phyloP scores from a whole-genome alignment of 2,113 vertebrate species.

The Orycteropus afer region DNA sequence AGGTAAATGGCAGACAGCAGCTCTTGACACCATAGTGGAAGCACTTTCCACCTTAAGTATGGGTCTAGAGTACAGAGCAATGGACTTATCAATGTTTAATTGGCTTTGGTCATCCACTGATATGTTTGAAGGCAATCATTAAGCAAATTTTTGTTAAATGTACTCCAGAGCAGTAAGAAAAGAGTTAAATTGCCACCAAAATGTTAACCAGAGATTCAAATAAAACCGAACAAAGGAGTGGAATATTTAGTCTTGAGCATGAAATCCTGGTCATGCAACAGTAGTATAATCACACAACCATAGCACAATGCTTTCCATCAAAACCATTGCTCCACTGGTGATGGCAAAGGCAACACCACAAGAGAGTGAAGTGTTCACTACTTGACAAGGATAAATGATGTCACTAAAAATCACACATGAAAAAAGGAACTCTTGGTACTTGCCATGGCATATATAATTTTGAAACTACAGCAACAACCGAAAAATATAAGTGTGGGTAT shows the following conservation, averaged over 20 bases:
- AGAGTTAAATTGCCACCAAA: neutral
- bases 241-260: neutral
- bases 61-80: neutral
- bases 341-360: neutral
- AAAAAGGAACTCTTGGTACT: neutral
- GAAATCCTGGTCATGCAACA: neutral
- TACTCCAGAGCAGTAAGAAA: neutral
- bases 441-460: neutral
- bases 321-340: neutral
- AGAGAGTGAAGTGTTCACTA: neutral
- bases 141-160: neutral
- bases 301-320: neutral
- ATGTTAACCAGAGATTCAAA: neutral
- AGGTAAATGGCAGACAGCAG: neutral
- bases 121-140: neutral
- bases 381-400: neutral
- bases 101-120: conserved; percentile 46
- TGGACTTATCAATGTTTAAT: neutral
- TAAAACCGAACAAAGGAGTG: neutral
- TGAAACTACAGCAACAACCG: neutral
- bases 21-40: neutral
- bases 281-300: neutral
- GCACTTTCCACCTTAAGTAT: neutral
- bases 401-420: neutral
- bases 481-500: neutral